Evolutionary conservation across 2,113 vertebrate species (phyloP).

Genomic region (Eleginops maclovinus): DNA sequence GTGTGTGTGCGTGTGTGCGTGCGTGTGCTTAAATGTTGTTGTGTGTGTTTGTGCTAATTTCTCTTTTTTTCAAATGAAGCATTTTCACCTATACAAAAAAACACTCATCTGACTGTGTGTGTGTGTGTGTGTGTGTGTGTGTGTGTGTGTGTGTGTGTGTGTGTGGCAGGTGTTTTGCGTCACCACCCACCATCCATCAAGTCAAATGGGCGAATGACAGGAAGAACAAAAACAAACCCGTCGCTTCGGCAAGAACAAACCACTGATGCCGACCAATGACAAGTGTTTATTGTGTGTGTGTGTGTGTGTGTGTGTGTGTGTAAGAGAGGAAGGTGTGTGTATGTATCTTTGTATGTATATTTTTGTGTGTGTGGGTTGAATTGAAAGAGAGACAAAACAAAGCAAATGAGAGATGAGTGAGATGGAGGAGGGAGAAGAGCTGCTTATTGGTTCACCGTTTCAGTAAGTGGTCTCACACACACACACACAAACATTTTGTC

Average conservation of each 20-base stretch:
- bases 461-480: conserved; percentile 40
- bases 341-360: conserved; percentile 18
- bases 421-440: conserved; percentile 29
- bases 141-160: conserved; percentile 47
- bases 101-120: neutral
- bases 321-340: conserved; percentile 22
- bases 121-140: neutral
- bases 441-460: conserved; percentile 60
- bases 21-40: neutral
- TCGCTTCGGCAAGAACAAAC: conserved; percentile 67
- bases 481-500: conserved; percentile 29
- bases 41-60: conserved; percentile 12
- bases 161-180: conserved; percentile 73
- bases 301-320: conserved; percentile 19
- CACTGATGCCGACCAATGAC: conserved; percentile 70
- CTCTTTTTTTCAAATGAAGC: no score
- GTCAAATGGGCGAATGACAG: conserved; percentile 78
- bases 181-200: conserved; percentile 80
- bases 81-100: conserved; percentile 2
- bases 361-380: conserved; percentile 34
- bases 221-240: conserved; percentile 80
- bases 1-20: conserved; percentile 9
- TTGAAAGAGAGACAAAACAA: conserved; percentile 56
- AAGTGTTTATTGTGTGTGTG: conserved; percentile 71
- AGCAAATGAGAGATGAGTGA: conserved; percentile 51